Evolutionary conservation across 2,113 vertebrate species (phyloP).

Genomic region (Lonchura striata): DNA sequence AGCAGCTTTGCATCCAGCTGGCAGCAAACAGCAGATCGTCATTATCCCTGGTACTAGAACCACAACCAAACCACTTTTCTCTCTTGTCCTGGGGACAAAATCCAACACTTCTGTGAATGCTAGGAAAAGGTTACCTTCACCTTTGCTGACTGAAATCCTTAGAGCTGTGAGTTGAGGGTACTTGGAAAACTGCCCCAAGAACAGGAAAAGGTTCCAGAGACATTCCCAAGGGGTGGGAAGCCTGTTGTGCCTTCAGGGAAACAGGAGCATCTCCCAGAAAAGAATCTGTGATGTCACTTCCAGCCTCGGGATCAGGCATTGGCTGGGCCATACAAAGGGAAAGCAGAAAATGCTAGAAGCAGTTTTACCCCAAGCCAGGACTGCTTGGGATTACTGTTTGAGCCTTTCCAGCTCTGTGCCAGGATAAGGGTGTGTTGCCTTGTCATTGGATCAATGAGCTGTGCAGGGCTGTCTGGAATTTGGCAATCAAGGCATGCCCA

Average conservation of each 20-base stretch:
- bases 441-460: fast-evolving
- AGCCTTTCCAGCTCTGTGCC: neutral
- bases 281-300: neutral
- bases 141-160: neutral
- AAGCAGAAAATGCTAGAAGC: neutral
- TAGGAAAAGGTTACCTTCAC: neutral
- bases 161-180: neutral
- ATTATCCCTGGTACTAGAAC: neutral
- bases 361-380: neutral
- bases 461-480: neutral
- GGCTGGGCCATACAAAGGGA: neutral
- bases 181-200: neutral
- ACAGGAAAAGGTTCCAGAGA: neutral
- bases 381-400: neutral
- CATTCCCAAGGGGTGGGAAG: neutral
- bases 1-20: neutral
- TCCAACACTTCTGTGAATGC: neutral
- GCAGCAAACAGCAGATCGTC: neutral
- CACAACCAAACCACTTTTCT: neutral
- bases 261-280: neutral
- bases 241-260: neutral
- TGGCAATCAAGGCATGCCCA: neutral
- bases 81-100: neutral
- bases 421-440: neutral
- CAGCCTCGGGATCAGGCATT: neutral